Conservation (phyloP, 2,888 invertebrate genomes). For the Steromphala cineraria region DNA sequence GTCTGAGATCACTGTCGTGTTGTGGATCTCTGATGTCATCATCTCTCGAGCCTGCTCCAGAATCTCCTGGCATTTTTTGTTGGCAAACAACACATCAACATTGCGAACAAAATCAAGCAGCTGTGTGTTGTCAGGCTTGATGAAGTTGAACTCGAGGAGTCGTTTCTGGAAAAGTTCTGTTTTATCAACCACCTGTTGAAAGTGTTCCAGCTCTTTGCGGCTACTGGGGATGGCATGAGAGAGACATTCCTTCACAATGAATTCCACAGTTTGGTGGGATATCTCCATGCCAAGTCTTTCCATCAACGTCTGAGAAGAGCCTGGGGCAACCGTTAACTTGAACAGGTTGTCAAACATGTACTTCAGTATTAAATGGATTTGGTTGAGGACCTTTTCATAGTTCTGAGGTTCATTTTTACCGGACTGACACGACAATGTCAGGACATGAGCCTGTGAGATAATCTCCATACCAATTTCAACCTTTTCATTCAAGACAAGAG, state of each 20-base stretch:
- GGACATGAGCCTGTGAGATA: conserved; percentile 31
- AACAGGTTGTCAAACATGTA: conserved; percentile 79
- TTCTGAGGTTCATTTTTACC: conserved; percentile 29
- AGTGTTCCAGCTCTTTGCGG: conserved; percentile 83
- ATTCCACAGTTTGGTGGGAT: conserved; percentile 80
- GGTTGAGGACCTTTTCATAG: conserved; percentile 44
- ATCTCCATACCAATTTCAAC: conserved; percentile 45
- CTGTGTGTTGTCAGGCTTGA: conserved; percentile 70
- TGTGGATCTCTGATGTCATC: conserved; percentile 88
- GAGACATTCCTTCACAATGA: conserved; percentile 85
- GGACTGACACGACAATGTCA: conserved; percentile 35
- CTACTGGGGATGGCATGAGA: conserved; percentile 86
- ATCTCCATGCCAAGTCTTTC: conserved; percentile 77
- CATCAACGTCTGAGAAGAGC: conserved; percentile 70
- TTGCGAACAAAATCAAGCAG: conserved; percentile 84
- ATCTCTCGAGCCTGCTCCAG: conserved; percentile 83
- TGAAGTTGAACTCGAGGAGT: conserved; percentile 77
- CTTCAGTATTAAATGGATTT: conserved; percentile 77
- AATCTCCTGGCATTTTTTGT: conserved; percentile 85
- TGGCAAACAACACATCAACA: conserved; percentile 85
- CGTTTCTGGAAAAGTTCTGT: conserved; percentile 82
- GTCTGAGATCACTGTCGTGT: conserved; percentile 76
- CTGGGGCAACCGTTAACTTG: conserved; percentile 70
- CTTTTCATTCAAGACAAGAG: conserved; percentile 77
- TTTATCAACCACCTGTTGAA: conserved; percentile 80